phyloP scores from a whole-genome alignment of 2,113 vertebrate genomes.

The Tonatia bakeri region DNA sequence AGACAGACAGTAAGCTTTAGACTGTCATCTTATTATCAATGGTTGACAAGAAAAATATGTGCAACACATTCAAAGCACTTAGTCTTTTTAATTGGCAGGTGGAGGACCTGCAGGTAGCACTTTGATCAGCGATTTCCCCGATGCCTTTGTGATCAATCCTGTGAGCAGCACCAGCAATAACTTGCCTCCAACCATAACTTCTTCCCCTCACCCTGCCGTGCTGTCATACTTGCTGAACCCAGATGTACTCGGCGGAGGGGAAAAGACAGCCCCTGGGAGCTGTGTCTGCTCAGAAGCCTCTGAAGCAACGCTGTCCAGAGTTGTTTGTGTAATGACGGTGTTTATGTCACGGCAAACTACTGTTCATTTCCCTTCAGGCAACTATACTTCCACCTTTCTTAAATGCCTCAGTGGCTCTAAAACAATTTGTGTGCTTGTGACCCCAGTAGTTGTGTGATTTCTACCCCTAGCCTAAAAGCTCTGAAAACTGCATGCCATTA shows the following conservation, averaged over 20 bases:
- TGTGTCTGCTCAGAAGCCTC: background rate
- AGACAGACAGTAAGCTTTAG: background rate
- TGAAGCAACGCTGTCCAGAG: background rate
- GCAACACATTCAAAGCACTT: background rate
- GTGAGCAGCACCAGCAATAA: background rate
- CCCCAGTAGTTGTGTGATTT: conserved; percentile 22
- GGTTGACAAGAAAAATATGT: background rate
- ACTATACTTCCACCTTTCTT: background rate
- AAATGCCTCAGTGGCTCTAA: background rate
- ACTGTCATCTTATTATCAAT: background rate
- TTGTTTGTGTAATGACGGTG: background rate
- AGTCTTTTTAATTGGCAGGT: background rate
- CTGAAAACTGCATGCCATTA: background rate
- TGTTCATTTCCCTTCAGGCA: background rate
- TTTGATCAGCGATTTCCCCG: conserved; percentile 2
- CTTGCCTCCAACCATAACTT: background rate
- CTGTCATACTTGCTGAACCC: background rate
- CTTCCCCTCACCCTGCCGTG: background rate
- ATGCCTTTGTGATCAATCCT: background rate
- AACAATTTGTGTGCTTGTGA: background rate
- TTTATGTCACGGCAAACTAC: background rate
- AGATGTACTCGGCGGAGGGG: background rate
- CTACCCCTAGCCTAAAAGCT: background rate
- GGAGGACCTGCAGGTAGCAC: background rate
- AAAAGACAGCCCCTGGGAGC: background rate